phyloP scores from a whole-genome alignment of 2,113 vertebrate genomes.

The Propithecus coquereli region DNA sequence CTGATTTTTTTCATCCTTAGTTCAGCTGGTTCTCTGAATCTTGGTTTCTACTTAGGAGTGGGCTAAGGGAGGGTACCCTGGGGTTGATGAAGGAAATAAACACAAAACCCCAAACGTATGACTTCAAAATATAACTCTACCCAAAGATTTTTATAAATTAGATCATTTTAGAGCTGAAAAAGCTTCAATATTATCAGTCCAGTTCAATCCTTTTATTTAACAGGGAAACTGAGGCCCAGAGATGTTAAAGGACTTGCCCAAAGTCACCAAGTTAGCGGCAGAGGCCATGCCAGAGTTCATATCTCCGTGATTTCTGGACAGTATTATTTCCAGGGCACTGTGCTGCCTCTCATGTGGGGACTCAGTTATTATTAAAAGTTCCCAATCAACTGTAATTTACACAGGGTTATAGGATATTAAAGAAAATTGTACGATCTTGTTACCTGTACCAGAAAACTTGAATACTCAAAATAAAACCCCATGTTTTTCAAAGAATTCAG shows the following conservation, averaged over 20 bases:
- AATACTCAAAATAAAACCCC: not conserved
- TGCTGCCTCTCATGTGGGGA: not conserved
- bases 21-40: not conserved
- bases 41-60: not conserved
- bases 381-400: not conserved
- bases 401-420: not conserved
- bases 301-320: not conserved
- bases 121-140: not conserved
- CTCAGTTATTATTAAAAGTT: not conserved
- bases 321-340: not conserved
- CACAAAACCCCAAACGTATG: not conserved
- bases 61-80: not conserved
- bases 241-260: not conserved
- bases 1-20: not conserved
- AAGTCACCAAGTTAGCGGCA: not conserved
- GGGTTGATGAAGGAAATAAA: not conserved
- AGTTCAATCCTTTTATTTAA: not conserved
- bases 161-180: not conserved
- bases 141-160: not conserved
- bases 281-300: not conserved
- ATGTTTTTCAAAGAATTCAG: not conserved
- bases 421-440: not conserved
- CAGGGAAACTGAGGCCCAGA: not conserved
- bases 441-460: not conserved
- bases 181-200: not conserved